phyloP scores from a whole-genome alignment of 2,797 vertebrate species.

The Ptychadena robeensis region DNA sequence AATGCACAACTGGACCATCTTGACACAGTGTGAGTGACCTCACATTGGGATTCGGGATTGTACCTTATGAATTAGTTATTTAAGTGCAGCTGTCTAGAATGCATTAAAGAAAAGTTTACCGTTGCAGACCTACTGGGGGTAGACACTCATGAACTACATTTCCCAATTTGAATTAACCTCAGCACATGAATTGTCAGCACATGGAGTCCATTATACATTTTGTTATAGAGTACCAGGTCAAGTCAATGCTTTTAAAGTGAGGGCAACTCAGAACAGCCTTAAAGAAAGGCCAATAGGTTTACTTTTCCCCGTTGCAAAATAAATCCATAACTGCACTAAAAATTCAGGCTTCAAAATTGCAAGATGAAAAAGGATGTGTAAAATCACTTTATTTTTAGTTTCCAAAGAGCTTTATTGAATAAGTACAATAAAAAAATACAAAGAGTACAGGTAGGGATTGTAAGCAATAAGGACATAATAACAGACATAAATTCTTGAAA shows the following conservation, averaged over 20 bases:
- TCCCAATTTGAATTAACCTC: constrained; percentile 73
- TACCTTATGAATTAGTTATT: constrained; percentile 78
- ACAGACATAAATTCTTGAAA: no score
- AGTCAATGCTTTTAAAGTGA: constrained; percentile 50
- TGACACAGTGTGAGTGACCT: constrained; percentile 65
- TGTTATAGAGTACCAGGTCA: constrained; percentile 65
- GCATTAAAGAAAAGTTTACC: constrained; percentile 71
- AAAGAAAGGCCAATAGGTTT: neutral
- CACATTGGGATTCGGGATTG: constrained; percentile 70
- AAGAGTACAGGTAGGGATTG: no score
- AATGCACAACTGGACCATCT: constrained; percentile 62
- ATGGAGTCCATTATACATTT: constrained; percentile 67
- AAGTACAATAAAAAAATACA: no score
- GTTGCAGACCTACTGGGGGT: constrained; percentile 65
- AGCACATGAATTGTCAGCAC: constrained; percentile 70
- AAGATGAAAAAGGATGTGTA: constrained; percentile 19
- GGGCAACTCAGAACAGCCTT: constrained; percentile 27
- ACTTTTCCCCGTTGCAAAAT: constrained; percentile 24
- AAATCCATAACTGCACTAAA: constrained; percentile 6
- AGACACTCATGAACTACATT: constrained; percentile 74
- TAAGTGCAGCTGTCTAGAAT: constrained; percentile 76
- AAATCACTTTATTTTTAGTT: neutral
- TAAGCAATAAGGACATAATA: no score
- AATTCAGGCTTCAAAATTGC: constrained; percentile 16
- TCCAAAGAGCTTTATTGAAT: no score